These are phyloP conservation scores for Metellina segmentata DNA, from an alignment of 2,888 invertebrate species.

Conservation along the genomic window DNA sequence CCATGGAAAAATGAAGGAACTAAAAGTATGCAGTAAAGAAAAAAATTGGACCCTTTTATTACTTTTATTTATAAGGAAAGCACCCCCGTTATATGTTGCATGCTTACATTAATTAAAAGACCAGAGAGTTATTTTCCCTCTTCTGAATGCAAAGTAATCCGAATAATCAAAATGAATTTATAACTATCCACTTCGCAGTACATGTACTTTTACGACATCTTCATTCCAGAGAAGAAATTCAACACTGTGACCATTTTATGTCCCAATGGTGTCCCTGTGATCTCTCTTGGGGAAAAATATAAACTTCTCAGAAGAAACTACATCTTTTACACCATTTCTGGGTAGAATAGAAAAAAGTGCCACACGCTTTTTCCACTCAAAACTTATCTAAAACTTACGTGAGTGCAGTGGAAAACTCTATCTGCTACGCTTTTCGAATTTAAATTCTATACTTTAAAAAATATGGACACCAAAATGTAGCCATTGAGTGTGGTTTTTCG, in stretches of 20 bases:
- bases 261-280: slow-evolving; percentile 15
- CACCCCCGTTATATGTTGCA: too few relatives aligned
- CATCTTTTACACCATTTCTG: slow-evolving; percentile 58
- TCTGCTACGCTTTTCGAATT: slow-evolving; percentile 59
- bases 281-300: slow-evolving; percentile 38
- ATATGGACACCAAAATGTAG: slow-evolving; percentile 46
- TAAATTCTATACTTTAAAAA: slow-evolving; percentile 62
- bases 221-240: background rate
- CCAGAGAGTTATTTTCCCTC: too few relatives aligned
- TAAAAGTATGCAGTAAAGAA: too few relatives aligned
- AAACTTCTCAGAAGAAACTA: slow-evolving; percentile 51
- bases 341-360: slow-evolving; percentile 15
- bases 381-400: slow-evolving; percentile 74
- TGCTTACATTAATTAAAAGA: too few relatives aligned
- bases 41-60: too few relatives aligned
- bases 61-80: too few relatives aligned
- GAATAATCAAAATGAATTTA: background rate
- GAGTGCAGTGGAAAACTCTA: slow-evolving; percentile 67
- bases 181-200: background rate
- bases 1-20: too few relatives aligned
- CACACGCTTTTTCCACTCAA: slow-evolving; percentile 45
- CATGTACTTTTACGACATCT: background rate
- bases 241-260: slow-evolving; percentile 36
- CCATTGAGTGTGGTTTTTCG: slow-evolving; percentile 11
- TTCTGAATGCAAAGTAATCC: too few relatives aligned